Conservation (phyloP, 2,888 invertebrate species). For the Drosophila pseudotakahashii region DNA sequence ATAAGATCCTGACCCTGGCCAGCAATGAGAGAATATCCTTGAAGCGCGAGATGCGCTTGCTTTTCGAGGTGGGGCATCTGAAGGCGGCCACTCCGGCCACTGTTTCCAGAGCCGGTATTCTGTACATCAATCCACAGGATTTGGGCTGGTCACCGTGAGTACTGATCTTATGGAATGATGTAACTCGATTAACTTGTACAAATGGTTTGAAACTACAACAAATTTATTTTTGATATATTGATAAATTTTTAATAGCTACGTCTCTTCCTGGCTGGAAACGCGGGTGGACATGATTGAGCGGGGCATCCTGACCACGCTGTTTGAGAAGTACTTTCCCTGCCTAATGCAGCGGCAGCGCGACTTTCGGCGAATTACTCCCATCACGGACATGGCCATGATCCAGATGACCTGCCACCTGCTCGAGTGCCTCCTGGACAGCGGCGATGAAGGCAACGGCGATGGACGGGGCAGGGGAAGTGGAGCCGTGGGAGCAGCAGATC, state of each 20-base stretch:
- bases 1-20: conserved; percentile 96
- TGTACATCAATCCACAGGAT: conserved; percentile 97
- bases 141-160: conserved; percentile 97
- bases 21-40: conserved; percentile 97
- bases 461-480: conserved; percentile 6
- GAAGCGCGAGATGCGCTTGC: conserved; percentile 93
- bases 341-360: conserved; percentile 91
- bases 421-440: conserved; percentile 89
- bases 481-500: conserved; percentile 32
- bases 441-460: conserved; percentile 44
- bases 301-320: conserved; percentile 93
- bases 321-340: conserved; percentile 96
- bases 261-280: conserved; percentile 95
- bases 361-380: conserved; percentile 95
- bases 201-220: too few species aligned
- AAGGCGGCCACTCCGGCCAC: conserved; percentile 98
- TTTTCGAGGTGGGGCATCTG: conserved; percentile 96
- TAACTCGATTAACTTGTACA: too few species aligned
- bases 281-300: conserved; percentile 90
- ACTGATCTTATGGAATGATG: too few species aligned
- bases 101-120: conserved; percentile 96
- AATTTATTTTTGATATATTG: too few species aligned
- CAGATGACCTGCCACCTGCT: conserved; percentile 94
- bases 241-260: too few species aligned
- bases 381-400: conserved; percentile 95